Percentiles rank a stretch among this genome's conserved stretches.
phyloP scores from a whole-genome alignment of 1,140 invertebrate genomes.

The Solen grandis region DNA sequence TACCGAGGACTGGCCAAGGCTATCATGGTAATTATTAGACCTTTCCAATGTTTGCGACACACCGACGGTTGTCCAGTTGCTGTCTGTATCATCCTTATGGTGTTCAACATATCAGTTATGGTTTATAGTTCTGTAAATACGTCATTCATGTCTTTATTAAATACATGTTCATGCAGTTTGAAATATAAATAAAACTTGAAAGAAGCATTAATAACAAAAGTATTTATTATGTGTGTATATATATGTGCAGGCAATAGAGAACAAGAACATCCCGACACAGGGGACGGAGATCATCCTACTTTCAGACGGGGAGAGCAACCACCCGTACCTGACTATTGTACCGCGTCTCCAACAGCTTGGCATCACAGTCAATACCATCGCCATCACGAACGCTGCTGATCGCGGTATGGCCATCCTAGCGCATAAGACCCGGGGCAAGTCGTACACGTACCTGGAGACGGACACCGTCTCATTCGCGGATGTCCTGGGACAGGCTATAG shows the following conservation, averaged over 20 bases:
- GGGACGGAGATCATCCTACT: neutral
- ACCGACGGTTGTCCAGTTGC: too few relatives aligned
- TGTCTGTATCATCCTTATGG: too few relatives aligned
- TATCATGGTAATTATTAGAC: neutral
- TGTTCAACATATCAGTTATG: too few relatives aligned
- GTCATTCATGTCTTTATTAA: too few relatives aligned
- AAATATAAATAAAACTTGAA: too few relatives aligned
- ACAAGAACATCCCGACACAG: neutral
- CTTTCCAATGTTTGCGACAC: too few relatives aligned
- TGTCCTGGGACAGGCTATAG: neutral
- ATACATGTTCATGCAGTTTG: too few relatives aligned
- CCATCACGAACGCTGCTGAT: neutral
- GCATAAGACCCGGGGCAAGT: neutral
- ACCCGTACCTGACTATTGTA: neutral
- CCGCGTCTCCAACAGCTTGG: neutral
- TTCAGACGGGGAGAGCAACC: neutral
- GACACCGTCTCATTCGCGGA: neutral
- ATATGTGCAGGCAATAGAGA: too few relatives aligned
- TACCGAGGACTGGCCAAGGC: neutral
- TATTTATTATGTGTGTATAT: too few relatives aligned
- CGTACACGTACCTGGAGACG: neutral
- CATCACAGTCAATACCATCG: neutral
- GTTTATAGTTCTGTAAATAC: too few relatives aligned
- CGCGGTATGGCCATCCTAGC: neutral
- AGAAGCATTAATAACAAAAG: too few relatives aligned